Evolutionary conservation across 1,140 invertebrate species (phyloP).

Genomic region (Batillaria attramentaria): DNA sequence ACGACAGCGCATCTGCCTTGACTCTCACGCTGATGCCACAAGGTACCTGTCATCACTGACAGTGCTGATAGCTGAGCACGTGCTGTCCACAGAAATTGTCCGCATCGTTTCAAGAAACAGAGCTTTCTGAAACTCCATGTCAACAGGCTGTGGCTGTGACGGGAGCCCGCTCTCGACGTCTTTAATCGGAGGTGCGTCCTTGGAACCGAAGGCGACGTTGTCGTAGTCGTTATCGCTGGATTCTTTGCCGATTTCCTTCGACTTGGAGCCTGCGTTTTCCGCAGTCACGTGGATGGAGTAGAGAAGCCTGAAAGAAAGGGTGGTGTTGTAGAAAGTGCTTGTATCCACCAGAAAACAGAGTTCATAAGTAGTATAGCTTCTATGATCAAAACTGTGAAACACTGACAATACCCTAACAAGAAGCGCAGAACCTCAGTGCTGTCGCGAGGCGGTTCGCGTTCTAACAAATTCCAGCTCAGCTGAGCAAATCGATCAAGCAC

Average conservation of each 20-base stretch:
- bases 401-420: too few relatives aligned
- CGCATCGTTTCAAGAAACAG: conserved; percentile 22
- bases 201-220: not conserved
- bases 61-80: not conserved
- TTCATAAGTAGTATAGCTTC: too few relatives aligned
- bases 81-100: conserved; percentile 16
- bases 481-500: not conserved
- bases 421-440: too few relatives aligned
- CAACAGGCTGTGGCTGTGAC: not conserved
- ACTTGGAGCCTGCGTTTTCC: not conserved
- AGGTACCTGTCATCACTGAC: not conserved
- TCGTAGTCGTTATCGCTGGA: not conserved
- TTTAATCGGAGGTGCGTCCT: not conserved
- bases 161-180: not conserved
- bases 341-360: too few relatives aligned
- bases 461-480: not conserved
- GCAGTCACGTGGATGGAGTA: not conserved
- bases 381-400: too few relatives aligned
- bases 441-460: not conserved
- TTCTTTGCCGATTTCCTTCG: not conserved
- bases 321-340: not conserved
- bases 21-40: too few relatives aligned
- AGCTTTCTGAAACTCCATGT: not conserved
- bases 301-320: not conserved
- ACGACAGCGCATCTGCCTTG: too few relatives aligned